These are phyloP conservation scores for Muscidifurax raptorellus DNA, from an alignment of 1,140 invertebrate species.

Conservation along the genomic window DNA sequence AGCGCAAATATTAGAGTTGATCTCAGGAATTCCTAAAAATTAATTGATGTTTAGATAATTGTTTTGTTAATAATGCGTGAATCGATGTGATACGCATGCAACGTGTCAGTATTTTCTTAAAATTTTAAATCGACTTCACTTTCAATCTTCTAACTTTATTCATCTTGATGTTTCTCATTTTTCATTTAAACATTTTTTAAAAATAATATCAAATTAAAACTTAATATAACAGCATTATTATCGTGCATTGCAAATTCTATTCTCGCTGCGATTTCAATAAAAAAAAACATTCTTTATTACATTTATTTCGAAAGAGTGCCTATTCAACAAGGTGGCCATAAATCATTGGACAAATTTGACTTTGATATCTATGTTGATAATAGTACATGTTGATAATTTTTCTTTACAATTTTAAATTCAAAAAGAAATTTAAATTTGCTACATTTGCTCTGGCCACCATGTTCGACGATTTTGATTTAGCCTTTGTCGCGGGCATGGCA, in stretches of 20 bases:
- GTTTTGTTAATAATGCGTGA: conserved; percentile 41
- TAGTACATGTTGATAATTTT: no score
- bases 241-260: not conserved
- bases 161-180: conserved; percentile 21
- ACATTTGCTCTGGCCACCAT: not conserved
- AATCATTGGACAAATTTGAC: not conserved
- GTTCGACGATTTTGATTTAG: conserved; percentile 36
- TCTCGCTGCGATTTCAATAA: not conserved
- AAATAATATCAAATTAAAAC: not conserved
- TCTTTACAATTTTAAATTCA: no score
- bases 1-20: conserved; percentile 49
- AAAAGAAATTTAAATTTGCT: no score
- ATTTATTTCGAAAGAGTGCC: conserved; percentile 13
- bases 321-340: conserved; percentile 16
- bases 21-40: conserved; percentile 52
- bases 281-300: not conserved
- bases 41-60: conserved; percentile 48
- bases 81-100: conserved; percentile 57
- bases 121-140: conserved; percentile 28
- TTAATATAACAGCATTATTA: not conserved
- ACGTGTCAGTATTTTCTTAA: conserved; percentile 54
- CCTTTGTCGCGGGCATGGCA: conserved; percentile 69
- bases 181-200: conserved; percentile 10
- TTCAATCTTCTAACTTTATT: not conserved
- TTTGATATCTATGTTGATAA: no score